Evolutionary conservation across 1,140 invertebrate species (phyloP).

Genomic region (Yoshiicerus persimilis): DNA sequence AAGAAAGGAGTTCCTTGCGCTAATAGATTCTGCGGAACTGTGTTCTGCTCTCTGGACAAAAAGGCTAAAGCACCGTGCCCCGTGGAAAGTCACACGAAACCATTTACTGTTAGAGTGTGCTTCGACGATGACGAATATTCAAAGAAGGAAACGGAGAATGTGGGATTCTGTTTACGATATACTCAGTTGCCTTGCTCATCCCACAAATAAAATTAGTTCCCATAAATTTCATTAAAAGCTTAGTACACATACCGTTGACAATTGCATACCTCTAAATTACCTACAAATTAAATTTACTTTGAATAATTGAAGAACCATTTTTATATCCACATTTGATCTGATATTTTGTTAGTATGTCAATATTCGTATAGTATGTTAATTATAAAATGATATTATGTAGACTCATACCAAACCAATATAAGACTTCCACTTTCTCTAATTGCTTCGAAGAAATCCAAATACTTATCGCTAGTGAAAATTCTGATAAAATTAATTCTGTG

Average conservation of each 20-base stretch:
- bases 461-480: not conserved
- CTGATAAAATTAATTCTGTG: not conserved
- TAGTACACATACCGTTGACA: not conserved
- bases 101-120: slow-evolving; percentile 49
- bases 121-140: slow-evolving; percentile 50
- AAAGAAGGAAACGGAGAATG: slow-evolving; percentile 49
- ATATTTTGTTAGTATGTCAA: not conserved
- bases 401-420: not conserved
- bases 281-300: not conserved
- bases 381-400: not conserved
- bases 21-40: slow-evolving; percentile 49
- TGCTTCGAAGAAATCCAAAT: not conserved
- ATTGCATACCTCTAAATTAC: not conserved
- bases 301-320: not conserved
- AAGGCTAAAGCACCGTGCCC: slow-evolving; percentile 49
- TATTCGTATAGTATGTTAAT: not conserved
- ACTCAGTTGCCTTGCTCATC: slow-evolving; percentile 50
- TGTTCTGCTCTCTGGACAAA: slow-evolving; percentile 50
- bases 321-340: not conserved
- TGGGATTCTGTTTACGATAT: slow-evolving; percentile 50
- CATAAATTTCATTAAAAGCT: not conserved
- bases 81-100: slow-evolving; percentile 49
- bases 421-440: not conserved
- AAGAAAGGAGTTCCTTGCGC: slow-evolving; percentile 50
- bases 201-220: slow-evolving; percentile 36